Evolutionary conservation across 2,888 invertebrate genomes (phyloP).

Genomic region (Seira ritae): DNA sequence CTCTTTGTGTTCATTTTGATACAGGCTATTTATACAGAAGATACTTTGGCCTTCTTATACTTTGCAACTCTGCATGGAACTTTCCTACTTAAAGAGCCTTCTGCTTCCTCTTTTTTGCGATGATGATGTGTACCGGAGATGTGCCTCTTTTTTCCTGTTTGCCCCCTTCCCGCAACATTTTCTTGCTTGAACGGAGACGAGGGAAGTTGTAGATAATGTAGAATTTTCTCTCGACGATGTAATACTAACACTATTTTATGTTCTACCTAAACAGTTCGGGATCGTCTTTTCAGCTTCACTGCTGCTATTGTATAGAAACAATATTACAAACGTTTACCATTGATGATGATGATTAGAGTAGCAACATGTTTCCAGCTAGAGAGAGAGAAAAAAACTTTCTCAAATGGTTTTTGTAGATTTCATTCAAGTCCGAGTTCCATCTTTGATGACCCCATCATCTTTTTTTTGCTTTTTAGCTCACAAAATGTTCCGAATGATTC

Average conservation of each 20-base stretch:
- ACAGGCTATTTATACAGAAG: background rate
- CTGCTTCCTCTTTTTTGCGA: slow-evolving; percentile 17
- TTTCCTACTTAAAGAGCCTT: slow-evolving; percentile 34
- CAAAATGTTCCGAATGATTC: background rate
- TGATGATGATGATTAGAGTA: slow-evolving; percentile 1
- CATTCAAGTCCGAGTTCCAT: background rate
- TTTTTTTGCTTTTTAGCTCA: background rate
- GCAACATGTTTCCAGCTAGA: background rate
- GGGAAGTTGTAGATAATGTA: slow-evolving; percentile 39
- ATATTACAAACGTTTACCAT: background rate
- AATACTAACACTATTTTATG: no score
- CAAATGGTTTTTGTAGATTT: background rate
- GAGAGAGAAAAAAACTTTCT: background rate
- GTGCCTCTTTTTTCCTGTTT: slow-evolving; percentile 60
- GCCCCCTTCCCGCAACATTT: slow-evolving; percentile 21
- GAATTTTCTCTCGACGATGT: slow-evolving; percentile 20
- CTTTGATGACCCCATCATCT: background rate
- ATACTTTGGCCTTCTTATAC: background rate
- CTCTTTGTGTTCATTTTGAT: background rate
- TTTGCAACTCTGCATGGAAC: background rate
- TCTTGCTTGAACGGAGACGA: background rate
- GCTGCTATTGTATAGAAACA: no score
- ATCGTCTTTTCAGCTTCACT: no score
- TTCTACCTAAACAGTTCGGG: no score
- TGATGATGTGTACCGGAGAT: slow-evolving; percentile 53